Evolutionary conservation across 2,113 vertebrate genomes (phyloP).

Genomic region (Nicator chloris): DNA sequence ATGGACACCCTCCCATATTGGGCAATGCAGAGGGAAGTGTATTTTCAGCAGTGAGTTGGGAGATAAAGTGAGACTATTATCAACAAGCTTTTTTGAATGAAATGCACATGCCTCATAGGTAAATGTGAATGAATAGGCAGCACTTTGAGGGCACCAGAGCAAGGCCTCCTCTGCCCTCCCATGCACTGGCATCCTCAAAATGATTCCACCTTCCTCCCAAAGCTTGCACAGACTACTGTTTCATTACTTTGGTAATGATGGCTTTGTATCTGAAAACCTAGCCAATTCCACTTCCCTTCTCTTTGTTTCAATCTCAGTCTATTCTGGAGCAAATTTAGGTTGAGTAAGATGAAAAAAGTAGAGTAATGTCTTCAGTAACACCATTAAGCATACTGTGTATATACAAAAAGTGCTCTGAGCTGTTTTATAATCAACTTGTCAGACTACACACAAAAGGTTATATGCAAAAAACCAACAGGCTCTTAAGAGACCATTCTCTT

Average conservation of each 20-base stretch:
- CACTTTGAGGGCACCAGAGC: background rate
- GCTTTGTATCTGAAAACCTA: background rate
- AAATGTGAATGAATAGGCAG: background rate
- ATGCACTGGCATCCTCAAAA: background rate
- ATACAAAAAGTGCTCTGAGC: background rate
- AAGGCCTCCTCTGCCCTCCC: background rate
- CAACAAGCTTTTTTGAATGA: background rate
- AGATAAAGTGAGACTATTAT: background rate
- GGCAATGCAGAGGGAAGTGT: background rate
- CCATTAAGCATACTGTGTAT: background rate
- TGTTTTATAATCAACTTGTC: background rate
- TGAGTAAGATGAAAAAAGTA: background rate
- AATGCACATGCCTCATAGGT: background rate
- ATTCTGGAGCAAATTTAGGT: background rate
- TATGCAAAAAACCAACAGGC: background rate
- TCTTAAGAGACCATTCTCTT: background rate
- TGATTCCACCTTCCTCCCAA: background rate
- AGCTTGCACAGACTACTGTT: background rate
- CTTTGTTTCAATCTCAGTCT: background rate
- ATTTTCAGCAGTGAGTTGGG: background rate
- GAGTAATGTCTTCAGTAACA: background rate
- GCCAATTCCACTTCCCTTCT: background rate
- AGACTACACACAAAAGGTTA: background rate
- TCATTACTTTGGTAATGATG: background rate
- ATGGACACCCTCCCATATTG: rapidly evolving